phyloP scores from a whole-genome alignment of 2,888 invertebrate species.

The Dolichomitus sp. region DNA sequence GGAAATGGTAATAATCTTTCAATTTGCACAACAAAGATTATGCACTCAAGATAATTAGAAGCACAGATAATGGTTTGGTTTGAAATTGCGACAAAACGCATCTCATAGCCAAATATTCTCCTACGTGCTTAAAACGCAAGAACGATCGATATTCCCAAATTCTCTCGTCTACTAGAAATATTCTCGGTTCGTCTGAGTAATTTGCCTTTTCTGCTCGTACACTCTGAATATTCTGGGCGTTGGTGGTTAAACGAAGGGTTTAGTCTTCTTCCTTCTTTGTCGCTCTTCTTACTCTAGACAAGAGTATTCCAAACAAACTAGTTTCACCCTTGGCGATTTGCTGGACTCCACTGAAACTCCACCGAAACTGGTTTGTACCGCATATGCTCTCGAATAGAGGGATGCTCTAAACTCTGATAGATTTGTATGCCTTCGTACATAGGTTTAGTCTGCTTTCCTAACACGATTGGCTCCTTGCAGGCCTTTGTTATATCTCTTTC shows the following conservation, averaged over 20 bases:
- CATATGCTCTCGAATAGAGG: conserved; percentile 47
- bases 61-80: neutral
- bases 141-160: conserved; percentile 19
- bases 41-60: neutral
- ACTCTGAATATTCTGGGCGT: conserved; percentile 34
- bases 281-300: conserved; percentile 46
- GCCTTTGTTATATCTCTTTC: neutral
- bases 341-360: conserved; percentile 10
- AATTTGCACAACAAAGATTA: neutral
- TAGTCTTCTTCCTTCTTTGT: conserved; percentile 1
- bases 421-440: conserved; percentile 15
- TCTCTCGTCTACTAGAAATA: conserved; percentile 34
- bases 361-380: conserved; percentile 63
- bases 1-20: neutral
- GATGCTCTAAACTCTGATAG: conserved; percentile 45
- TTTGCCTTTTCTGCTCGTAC: conserved; percentile 42
- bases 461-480: neutral
- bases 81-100: neutral
- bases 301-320: conserved; percentile 64
- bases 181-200: conserved; percentile 63
- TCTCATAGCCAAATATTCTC: neutral
- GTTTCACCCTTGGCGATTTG: conserved; percentile 62
- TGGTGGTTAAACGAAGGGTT: conserved; percentile 23
- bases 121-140: neutral
- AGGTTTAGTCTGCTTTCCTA: neutral